Evolutionary conservation across 2,797 vertebrate genomes (phyloP), one percentile per base, ranked within the genome.

Genomic region (Coregonus suidteri): DNA sequence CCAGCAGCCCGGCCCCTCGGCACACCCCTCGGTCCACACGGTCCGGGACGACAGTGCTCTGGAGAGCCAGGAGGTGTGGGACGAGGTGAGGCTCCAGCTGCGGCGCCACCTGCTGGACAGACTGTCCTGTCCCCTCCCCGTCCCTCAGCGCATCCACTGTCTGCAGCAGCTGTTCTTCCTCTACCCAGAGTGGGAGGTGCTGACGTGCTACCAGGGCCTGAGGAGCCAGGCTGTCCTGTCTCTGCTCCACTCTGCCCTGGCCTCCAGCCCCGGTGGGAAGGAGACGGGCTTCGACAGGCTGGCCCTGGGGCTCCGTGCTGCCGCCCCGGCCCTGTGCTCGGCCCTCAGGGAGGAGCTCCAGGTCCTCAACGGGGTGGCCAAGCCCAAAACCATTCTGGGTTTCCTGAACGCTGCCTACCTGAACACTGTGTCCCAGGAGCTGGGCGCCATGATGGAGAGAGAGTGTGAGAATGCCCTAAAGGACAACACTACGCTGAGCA

Each of bases 361-460:
- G 15, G 83, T 90, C 51, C 91, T 99, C 20, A 93, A 87, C 85
- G 91, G 91, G 82, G 87, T 95, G 81, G 84, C 90, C 77, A 94
- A 96, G 82, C 91, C 94, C 1, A 89, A 94, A 66, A 88, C 89
- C n/a, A 87, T 93, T 64, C 66, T 97, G 80, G 92, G 91, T 78
- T 97, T 98, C 87, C 90, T 98, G 86, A 98, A 96, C 83, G 92
- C 92, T 76, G 94, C 95, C 79, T 97, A 97, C 79, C 92, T 98
- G 88, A 86, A 92, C 88, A 94, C 93, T 4, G 82, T 98, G 86
- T 90, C 94, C 59, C 93, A 92, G 85, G 96, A 98, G 88, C 93
- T 97, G 86, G 83, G 90, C 73, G 86, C 92, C 79, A 85, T 94
- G 86, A 92, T 98, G 91, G 95, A 47, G 92, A 95, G 86, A 85